These are phyloP conservation scores for Halcyon leucocephala DNA, from an alignment of 2,797 vertebrate species.

Conservation along the genomic window DNA sequence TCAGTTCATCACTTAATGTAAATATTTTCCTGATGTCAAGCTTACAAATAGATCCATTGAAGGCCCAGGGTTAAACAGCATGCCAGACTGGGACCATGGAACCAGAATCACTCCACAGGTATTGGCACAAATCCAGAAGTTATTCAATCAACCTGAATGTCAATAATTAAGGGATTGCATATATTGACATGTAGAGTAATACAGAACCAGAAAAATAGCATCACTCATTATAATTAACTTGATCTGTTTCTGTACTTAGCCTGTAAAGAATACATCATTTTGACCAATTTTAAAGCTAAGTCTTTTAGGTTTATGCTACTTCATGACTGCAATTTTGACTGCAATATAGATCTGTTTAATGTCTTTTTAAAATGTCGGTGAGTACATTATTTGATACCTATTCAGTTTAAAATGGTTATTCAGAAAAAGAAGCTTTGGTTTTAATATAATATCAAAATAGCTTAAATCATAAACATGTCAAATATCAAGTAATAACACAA, in stretches of 20 bases:
- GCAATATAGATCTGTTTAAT: neutral
- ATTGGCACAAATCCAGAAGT: neutral
- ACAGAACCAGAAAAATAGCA: neutral
- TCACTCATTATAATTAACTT: neutral
- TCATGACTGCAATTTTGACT: neutral
- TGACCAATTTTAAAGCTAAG: neutral
- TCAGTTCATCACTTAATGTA: neutral
- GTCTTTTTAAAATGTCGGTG: neutral
- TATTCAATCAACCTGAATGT: neutral
- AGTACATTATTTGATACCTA: neutral
- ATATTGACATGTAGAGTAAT: neutral
- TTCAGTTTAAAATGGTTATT: neutral
- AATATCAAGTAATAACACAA: neutral
- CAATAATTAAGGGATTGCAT: neutral
- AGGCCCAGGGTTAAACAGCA: neutral
- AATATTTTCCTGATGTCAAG: neutral
- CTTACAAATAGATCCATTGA: neutral
- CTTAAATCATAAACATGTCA: neutral
- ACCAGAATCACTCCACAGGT: neutral
- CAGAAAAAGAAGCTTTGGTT: neutral
- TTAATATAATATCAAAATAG: neutral
- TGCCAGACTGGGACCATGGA: rapidly evolving
- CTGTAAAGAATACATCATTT: neutral
- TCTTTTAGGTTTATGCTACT: neutral
- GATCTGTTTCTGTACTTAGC: neutral